Evolutionary conservation across 35 echinoderm and acorn worm species (phyloP), one percentile per base, ranked within the genome.

Genomic region (Heliocidaris erythrogramma): DNA sequence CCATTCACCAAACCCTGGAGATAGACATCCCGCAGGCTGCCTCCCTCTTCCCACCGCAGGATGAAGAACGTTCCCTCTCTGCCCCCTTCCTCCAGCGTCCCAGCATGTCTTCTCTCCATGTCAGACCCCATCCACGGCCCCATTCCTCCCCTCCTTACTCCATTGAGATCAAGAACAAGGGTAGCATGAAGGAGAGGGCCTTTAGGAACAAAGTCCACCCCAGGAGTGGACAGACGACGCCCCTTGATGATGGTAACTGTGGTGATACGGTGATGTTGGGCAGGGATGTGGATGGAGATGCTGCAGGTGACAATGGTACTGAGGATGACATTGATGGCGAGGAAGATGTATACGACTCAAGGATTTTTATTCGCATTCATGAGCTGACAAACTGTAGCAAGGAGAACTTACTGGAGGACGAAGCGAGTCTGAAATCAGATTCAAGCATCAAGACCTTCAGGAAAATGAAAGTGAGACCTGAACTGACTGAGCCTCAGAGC

Each of bases 61-160:
- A 78, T 78, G 91, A 89, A 35, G 86, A 92, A n/a, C 91, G 91
- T 13, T 92, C 91, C 29, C 91, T 92, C 48, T 92, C 91, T 14
- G 91, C 91, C 49, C 91, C 91, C 21, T 92, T 52, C 91, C 91
- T 92, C 49, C 91, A 92, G 16, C 91, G 91, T 13, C 91, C 91
- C 91, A 92, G 91, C 48, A 32, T 48, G 49, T 92, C 91, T 9
- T 92, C 91, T 2, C 91, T 92, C 48, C 47, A 59, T 48, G 91
- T 59, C n/a, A 49, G 31, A 30, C 91, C 91, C 49, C 49, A 30
- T 13, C 47, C 16, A 30, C 16, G 91, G 30, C 91, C 91, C 48
- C 91, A 92, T 48, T 92, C 91, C 48, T 92, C 91, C 11, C 91
- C 91, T 48, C 17, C 91, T 59, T 92, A 92, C 91, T 32, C 91